Evolutionary conservation across 2,888 invertebrate genomes (phyloP).

Genomic region (Hirtodrosophila trivittata): DNA sequence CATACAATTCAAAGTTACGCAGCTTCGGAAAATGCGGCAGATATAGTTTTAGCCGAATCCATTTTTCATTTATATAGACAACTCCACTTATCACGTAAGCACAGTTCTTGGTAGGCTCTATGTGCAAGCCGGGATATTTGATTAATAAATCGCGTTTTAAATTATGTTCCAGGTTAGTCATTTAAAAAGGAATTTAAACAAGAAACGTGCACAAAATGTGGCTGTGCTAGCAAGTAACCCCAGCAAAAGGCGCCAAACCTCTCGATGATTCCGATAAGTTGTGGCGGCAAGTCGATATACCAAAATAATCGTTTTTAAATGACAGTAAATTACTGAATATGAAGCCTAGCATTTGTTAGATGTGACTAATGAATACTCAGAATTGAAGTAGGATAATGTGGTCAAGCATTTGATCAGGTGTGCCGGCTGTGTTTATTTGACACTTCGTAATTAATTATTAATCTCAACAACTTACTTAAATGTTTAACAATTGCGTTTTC

Average conservation of each 20-base stretch:
- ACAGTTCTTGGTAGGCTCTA: conserved; percentile 14
- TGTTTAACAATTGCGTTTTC: conserved; percentile 12
- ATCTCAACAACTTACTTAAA: conserved; percentile 28
- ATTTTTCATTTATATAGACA: conserved; percentile 26
- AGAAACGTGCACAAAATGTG: neutral
- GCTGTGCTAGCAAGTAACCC: neutral
- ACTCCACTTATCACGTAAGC: conserved; percentile 41
- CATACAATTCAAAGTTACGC: conserved; percentile 48
- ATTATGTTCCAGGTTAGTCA: neutral
- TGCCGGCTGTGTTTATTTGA: conserved; percentile 30
- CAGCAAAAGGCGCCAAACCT: conserved; percentile 5
- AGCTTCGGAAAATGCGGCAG: conserved; percentile 73
- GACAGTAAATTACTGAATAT: too few species aligned
- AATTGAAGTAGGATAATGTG: neutral
- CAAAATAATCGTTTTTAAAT: conserved; percentile 8
- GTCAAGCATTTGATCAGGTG: conserved; percentile 27
- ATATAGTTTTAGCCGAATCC: conserved; percentile 58
- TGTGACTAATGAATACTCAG: neutral
- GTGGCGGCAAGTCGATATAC: conserved; percentile 26
- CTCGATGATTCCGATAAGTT: neutral
- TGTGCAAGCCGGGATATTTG: conserved; percentile 50
- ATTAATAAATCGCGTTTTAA: conserved; percentile 16
- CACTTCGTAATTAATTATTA: conserved; percentile 27
- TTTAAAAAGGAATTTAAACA: neutral
- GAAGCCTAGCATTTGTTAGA: neutral